These are phyloP conservation scores for Epirrhoe tristata DNA, from an alignment of 2,888 invertebrate species.

Conservation along the genomic window DNA sequence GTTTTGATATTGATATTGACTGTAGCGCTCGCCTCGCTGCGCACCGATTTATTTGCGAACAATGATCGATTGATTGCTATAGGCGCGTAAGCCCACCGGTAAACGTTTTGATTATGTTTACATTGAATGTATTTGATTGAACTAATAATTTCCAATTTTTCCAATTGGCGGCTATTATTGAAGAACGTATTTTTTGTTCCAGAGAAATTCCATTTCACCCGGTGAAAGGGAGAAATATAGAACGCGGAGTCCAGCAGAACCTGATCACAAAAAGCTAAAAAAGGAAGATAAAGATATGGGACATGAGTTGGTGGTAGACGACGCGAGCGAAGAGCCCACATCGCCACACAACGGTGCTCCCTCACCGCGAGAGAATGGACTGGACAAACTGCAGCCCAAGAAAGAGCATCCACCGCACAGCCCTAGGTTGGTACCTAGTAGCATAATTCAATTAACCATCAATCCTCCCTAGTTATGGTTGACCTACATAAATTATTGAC, in stretches of 20 bases:
- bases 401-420: constrained; percentile 92
- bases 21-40: constrained; percentile 80
- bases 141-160: constrained; percentile 63
- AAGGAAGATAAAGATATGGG: constrained; percentile 94
- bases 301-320: constrained; percentile 97
- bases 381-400: constrained; percentile 91
- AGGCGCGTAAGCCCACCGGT: constrained; percentile 74
- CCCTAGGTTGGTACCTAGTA: constrained; percentile 70
- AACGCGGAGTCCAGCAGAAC: constrained; percentile 91
- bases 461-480: constrained; percentile 18
- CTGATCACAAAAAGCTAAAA: constrained; percentile 90
- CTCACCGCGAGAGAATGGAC: constrained; percentile 94
- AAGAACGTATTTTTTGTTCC: constrained; percentile 64
- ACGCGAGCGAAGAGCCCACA: constrained; percentile 95
- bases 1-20: constrained; percentile 86
- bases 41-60: constrained; percentile 84
- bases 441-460: constrained; percentile 20
- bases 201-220: constrained; percentile 95
- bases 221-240: constrained; percentile 93
- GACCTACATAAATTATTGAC: constrained; percentile 21
- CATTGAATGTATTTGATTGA: constrained; percentile 73
- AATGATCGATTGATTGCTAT: constrained; percentile 84
- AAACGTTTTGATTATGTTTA: constrained; percentile 83
- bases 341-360: constrained; percentile 95
- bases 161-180: constrained; percentile 50